phyloP scores from a whole-genome alignment of 2,797 vertebrate species.

The Perodicticus potto region DNA sequence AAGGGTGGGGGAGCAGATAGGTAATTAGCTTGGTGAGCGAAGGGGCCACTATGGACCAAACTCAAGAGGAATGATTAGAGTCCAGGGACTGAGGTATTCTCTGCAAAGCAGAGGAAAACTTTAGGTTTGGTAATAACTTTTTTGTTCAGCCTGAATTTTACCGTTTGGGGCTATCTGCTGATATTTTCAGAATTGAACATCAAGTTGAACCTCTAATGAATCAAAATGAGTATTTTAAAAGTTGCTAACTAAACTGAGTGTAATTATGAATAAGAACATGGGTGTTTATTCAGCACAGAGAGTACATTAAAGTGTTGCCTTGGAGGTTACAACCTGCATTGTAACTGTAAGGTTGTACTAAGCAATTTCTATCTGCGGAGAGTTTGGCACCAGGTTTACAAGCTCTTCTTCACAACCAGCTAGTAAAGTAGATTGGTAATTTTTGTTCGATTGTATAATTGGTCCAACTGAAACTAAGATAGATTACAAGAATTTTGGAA shows the following conservation, averaged over 20 bases:
- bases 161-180: not conserved
- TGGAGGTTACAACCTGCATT: not conserved
- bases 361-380: not conserved
- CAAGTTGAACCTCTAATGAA: not conserved
- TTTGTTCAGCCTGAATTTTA: not conserved
- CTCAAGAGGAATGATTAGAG: not conserved
- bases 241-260: not conserved
- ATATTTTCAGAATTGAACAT: not conserved
- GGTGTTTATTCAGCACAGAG: not conserved
- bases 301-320: rapidly evolving
- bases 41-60: not conserved
- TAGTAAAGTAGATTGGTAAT: not conserved
- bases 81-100: not conserved
- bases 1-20: not conserved
- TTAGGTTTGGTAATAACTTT: not conserved
- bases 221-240: constrained; percentile 8
- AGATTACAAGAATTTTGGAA: not conserved
- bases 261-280: constrained; percentile 12
- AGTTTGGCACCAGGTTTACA: not conserved
- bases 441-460: not conserved
- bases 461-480: not conserved
- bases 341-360: not conserved
- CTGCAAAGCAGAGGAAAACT: not conserved
- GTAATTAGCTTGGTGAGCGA: not conserved
- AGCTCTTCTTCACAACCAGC: not conserved